Evolutionary conservation across 2,888 invertebrate species (phyloP).

Genomic region (Pinctada fucata): DNA sequence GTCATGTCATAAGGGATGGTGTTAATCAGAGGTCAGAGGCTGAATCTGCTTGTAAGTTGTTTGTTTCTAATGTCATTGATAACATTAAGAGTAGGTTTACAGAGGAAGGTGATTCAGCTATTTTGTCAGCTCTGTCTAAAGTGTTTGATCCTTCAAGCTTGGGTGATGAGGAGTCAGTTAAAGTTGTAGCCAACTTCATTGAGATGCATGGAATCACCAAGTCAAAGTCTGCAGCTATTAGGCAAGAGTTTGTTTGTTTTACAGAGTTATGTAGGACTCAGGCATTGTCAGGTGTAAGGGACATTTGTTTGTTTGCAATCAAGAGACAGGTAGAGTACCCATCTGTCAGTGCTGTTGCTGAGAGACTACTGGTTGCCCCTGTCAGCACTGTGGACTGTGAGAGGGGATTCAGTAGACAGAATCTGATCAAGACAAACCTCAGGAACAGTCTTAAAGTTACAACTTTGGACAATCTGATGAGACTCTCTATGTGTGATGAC

Average conservation of each 20-base stretch:
- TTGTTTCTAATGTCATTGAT: slow-evolving; percentile 33
- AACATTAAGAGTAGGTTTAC: slow-evolving; percentile 41
- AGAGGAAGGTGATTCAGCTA: slow-evolving; percentile 27
- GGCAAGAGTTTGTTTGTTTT: slow-evolving; percentile 15
- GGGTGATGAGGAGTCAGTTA: not conserved
- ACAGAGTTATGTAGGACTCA: slow-evolving; percentile 9
- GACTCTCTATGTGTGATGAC: not conserved
- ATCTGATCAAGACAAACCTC: slow-evolving; percentile 20
- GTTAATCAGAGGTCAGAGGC: slow-evolving; percentile 43
- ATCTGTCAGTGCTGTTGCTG: slow-evolving; percentile 26
- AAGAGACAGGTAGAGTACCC: slow-evolving; percentile 15
- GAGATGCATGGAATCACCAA: not conserved
- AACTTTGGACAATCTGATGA: slow-evolving; percentile 11
- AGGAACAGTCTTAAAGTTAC: not conserved
- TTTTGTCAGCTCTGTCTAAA: slow-evolving; percentile 13
- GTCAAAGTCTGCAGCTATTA: not conserved
- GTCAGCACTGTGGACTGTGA: slow-evolving; percentile 42
- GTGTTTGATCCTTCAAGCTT: slow-evolving; percentile 20
- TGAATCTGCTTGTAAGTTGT: slow-evolving; percentile 37
- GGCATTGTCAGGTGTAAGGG: slow-evolving; percentile 1
- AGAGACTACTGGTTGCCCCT: slow-evolving; percentile 26
- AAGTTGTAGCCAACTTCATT: not conserved
- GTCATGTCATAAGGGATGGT: slow-evolving; percentile 45
- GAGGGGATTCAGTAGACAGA: slow-evolving; percentile 26
- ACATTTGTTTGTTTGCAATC: slow-evolving; percentile 24